Evolutionary conservation across 2,113 vertebrate genomes (phyloP).

Genomic region (Mesoclemmys tuberculata): DNA sequence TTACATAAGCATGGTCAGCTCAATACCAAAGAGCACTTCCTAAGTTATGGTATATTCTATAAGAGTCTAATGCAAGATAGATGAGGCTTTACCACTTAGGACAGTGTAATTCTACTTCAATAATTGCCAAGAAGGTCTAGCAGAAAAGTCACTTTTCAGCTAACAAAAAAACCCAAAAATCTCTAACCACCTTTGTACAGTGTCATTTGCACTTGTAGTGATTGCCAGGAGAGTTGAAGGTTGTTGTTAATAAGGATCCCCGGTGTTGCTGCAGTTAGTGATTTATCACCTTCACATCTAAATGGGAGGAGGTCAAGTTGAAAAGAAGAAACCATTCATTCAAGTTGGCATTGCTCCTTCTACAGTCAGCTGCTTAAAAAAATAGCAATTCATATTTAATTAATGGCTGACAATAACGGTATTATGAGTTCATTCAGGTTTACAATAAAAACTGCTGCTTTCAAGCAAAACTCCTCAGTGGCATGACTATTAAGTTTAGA

Average conservation of each 20-base stretch:
- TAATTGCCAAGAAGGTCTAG: constrained; percentile 38
- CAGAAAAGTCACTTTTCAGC: constrained; percentile 24
- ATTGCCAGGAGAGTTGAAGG: constrained; percentile 55
- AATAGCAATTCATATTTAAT: constrained; percentile 59
- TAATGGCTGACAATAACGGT: constrained; percentile 43
- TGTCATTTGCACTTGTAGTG: constrained; percentile 38
- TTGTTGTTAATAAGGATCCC: constrained; percentile 72
- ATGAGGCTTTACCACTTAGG: neutral
- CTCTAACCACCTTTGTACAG: neutral
- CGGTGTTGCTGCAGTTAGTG: constrained; percentile 61
- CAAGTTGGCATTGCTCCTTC: constrained; percentile 61
- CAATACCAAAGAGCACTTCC: neutral
- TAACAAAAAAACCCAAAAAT: neutral
- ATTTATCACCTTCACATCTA: constrained; percentile 74
- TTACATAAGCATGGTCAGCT: neutral
- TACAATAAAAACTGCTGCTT: constrained; percentile 43
- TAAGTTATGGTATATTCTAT: neutral
- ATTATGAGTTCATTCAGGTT: constrained; percentile 28
- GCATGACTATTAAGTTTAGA: constrained; percentile 28
- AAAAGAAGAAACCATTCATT: constrained; percentile 64
- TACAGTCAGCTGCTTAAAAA: constrained; percentile 1
- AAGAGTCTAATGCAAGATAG: neutral
- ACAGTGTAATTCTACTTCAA: constrained; percentile 15
- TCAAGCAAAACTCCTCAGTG: constrained; percentile 32
- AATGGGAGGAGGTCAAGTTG: constrained; percentile 57